Base-by-base conservation (phyloP, 2,888 invertebrate species). In the Pycnomerus fuliginosus region DNA sequence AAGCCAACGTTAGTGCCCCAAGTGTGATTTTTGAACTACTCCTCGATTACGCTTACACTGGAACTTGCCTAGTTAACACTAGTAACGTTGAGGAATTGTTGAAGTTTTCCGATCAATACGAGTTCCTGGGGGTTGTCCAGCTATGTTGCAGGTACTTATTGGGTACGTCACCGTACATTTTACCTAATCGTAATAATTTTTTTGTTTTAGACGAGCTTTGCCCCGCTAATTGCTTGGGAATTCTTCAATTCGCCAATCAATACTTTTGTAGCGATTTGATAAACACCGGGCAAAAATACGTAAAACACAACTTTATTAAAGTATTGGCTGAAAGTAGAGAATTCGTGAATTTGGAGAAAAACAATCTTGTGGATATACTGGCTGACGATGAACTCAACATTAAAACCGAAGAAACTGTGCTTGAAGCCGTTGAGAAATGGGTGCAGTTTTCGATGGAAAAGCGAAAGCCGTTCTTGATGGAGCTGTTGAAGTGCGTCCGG, bases 31-130 rank as follows among this genome's bases (percentile, higher is more conserved):
- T 90, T 73, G 74, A 74, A 39, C 71, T 79, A 24, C 80, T 90
- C 44, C 76, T 90, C 38, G 85, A 87, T 61, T 89, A 82, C 64
- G 84, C 84, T 0, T 89, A 90, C 63, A 85, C 85, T 2, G 85
- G 85, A 24, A 72, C 75, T 11, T 86, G 85, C 61, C 66, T 69
- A 38, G 78, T 89, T 23, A 80, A 77, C 2, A 74, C 76, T 23
- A 78, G 80, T 16, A 88, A 85, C 64, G 85, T 88, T 3, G 83
- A 87, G 67, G 75, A 77, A 50, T 74, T 89, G 23, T 69, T 88
- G 32, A 80, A 82, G 1, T 79, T 80, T 46, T 85, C 87, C 2
- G 87, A 89, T 65, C 80, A 83, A 56, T 84, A 87, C 60, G 84
- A 85, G 61, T 80, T 89, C 3, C 74, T 84, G 8, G 84, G 83